These are phyloP conservation scores for Tragopan temminckii DNA, from an alignment of 2,797 vertebrate species.

Conservation along the genomic window DNA sequence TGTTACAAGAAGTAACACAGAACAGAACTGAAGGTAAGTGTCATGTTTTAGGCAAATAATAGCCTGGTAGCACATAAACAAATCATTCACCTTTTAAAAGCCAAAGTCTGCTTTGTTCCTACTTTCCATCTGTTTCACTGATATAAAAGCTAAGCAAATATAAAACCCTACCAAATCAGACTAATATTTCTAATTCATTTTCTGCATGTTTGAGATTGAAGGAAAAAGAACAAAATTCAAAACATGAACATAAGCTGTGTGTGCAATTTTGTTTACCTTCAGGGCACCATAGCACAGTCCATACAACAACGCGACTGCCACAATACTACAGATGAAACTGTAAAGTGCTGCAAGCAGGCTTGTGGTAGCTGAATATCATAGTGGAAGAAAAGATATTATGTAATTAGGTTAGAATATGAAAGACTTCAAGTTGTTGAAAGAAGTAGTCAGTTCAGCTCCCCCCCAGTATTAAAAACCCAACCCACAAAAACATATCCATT, in stretches of 20 bases:
- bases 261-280: slow-evolving; percentile 85
- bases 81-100: neutral
- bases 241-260: neutral
- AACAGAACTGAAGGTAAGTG: neutral
- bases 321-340: slow-evolving; percentile 93
- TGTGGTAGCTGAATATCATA: slow-evolving; percentile 88
- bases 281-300: slow-evolving; percentile 97
- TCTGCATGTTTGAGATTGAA: neutral
- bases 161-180: neutral
- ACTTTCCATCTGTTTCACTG: neutral
- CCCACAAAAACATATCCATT: neutral
- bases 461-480: neutral
- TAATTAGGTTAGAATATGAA: neutral
- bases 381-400: neutral
- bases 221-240: neutral
- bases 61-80: neutral
- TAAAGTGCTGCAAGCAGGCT: slow-evolving; percentile 96
- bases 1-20: neutral
- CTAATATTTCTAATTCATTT: neutral
- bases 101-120: neutral
- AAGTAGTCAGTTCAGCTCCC: neutral
- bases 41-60: neutral
- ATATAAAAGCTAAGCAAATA: neutral
- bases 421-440: neutral
- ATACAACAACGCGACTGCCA: slow-evolving; percentile 96